Evolutionary conservation across 2,797 vertebrate species (phyloP).

Genomic region (Myotis planiceps): DNA sequence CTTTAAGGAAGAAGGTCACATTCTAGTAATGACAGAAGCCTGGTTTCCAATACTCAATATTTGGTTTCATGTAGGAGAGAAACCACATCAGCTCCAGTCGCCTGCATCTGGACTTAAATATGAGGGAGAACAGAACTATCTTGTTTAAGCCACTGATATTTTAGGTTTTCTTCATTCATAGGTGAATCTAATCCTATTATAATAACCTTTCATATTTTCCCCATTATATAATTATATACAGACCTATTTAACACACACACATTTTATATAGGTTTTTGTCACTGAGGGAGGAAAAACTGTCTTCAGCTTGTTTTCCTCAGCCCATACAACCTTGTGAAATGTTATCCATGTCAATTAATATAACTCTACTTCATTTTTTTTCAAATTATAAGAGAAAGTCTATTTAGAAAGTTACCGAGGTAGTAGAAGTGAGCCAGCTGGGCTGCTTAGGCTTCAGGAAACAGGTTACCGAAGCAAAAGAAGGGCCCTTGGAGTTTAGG

Average conservation of each 20-base stretch:
- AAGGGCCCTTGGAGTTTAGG: background rate
- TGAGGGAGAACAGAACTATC: background rate
- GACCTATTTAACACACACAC: background rate
- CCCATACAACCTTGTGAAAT: background rate
- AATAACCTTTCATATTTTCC: background rate
- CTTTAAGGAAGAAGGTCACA: background rate
- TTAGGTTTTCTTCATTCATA: background rate
- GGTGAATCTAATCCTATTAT: background rate
- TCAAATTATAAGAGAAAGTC: background rate
- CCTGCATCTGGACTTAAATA: background rate
- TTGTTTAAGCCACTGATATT: background rate
- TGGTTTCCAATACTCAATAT: background rate
- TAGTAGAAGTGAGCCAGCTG: background rate
- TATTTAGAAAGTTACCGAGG: background rate
- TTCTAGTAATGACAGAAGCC: background rate
- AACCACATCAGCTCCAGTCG: background rate
- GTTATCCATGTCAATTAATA: background rate
- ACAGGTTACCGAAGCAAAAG: background rate
- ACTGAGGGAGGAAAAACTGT: background rate
- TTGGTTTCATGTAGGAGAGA: background rate
- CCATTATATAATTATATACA: background rate
- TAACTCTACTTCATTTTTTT: background rate
- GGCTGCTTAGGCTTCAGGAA: background rate
- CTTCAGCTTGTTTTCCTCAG: background rate
- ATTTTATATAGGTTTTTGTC: background rate